A percentile compares a stretch with the other conserved stretches of the same genome.
Evolutionary conservation across 2,113 vertebrate species (phyloP).

Genomic region (Parus major): DNA sequence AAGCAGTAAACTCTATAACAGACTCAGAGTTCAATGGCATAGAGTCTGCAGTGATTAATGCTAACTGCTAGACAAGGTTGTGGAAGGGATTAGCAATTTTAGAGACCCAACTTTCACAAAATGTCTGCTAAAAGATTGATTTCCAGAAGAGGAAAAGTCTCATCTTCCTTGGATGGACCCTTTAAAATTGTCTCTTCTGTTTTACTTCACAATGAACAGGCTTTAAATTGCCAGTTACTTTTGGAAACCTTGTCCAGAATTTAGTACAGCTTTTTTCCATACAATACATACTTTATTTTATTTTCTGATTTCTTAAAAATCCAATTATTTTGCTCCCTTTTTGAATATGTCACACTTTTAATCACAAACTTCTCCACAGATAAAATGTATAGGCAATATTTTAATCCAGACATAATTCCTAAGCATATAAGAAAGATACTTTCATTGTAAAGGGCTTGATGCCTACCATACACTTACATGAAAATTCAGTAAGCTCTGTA

Average conservation of each 20-base stretch:
- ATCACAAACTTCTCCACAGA: neutral
- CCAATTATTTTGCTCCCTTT: neutral
- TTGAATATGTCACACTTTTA: neutral
- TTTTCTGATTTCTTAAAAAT: neutral
- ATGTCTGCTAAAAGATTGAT: neutral
- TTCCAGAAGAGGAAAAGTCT: neutral
- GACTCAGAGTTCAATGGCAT: neutral
- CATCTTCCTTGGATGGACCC: neutral
- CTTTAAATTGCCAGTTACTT: neutral
- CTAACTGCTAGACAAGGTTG: neutral
- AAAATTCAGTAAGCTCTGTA: neutral
- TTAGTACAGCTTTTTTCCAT: neutral
- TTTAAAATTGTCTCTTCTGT: neutral
- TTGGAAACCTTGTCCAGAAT: neutral
- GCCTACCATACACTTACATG: neutral
- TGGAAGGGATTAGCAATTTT: neutral
- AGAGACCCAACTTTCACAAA: neutral
- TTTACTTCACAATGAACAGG: neutral
- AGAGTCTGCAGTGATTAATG: neutral
- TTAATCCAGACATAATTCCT: conserved; percentile 4
- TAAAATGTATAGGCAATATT: neutral
- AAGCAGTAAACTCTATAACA: neutral
- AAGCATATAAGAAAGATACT: neutral
- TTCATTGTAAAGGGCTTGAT: neutral
- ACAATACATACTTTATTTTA: neutral